Evolutionary conservation across 2,797 vertebrate species (phyloP), one percentile per base, ranked within the genome.

Genomic region (Enteromius argenteus): DNA sequence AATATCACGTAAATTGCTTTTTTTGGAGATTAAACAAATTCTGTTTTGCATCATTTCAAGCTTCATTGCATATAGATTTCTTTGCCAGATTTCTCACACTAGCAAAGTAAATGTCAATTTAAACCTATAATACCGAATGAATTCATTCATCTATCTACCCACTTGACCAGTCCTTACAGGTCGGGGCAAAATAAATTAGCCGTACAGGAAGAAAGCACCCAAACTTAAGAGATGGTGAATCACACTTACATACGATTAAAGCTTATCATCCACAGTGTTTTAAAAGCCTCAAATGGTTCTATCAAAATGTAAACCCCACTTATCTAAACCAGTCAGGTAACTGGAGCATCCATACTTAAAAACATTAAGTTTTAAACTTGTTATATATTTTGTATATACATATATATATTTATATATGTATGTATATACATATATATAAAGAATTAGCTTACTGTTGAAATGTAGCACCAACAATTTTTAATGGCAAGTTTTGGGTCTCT

Each of bases 221-320:
- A 83, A 83, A 88, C 68, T 91, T 91, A 88, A 84, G 89, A 88
- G 87, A 89, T 90, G 89, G 86, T 87, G 87, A 74, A 89, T 79
- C 79, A 91, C 88, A 92, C 89, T 89, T 79, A 82, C 60, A 60
- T 56, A 88, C 53, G 81, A 92, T 92, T 84, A 91, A 92, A 93
- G 88, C 88, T 91, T 86, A 87, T 89, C 84, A 88, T 93, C 91
- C 90, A 88, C 89, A 86, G 90, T 90, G 79, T 86, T 85, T 87
- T 86, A 93, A 95, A 94, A 94, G 91, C 91, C 79, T 90, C 77
- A 86, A 86, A 86, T 84, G 84, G 84, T 92, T 89, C 91, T 95
- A 95, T 93, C 93, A 95, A 95, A 95, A 93, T 89, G 91, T 91
- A 90, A 94, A 93, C 92, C 93, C 93, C 94, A 92, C 91, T 94